Evolutionary conservation across 2,888 invertebrate species (phyloP), one percentile per base, ranked within the genome.

Genomic region (Nomada ruficornis): DNA sequence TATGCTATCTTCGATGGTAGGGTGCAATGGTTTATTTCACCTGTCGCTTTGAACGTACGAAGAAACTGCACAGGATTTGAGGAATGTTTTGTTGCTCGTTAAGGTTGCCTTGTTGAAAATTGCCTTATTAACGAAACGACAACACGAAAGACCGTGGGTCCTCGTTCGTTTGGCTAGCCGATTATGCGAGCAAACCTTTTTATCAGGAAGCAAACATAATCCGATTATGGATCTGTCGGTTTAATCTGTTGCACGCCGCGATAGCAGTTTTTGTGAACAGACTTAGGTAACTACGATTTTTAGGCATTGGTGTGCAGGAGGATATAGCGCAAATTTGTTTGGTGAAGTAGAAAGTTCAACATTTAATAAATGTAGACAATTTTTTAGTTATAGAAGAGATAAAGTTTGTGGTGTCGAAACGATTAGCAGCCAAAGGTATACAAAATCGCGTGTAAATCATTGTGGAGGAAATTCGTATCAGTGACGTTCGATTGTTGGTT

Each of bases 201-300:
- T 84, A 84, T 84, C 83, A 26, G 7, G 13, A 11, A 15, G 67
- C 75, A 82, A 84, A 82, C 26, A 67, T 69, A 72, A 82, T 29
- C 63, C 54, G 80, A 72, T 72, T 80, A 76, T 68, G 71, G 68
- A 80, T 76, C 71, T 71, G 76, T 59, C 63, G 47, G 75, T 7
- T 79, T 79, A 57, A 79, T 84, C 59, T 60, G 47, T 23, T 55
- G 11, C 20, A 18, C 18, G 29, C n/a, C 18, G 52, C 23, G 68
- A 57, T 81, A 72, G 36, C 52, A 29, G 23, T 10, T 59, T 70
- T 59, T 15, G 11, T 18, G 11, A 36, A 4, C 13, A n/a, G 23
- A 47, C 20, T 23, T 54, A 18, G 4, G 1, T 29, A 47, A 18
- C 4, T 50, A 7, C 4, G 42, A 69, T 20, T 60, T 20, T 42